Conservation (phyloP, 2,888 invertebrate genomes). For the Argynnis bischoffii region DNA sequence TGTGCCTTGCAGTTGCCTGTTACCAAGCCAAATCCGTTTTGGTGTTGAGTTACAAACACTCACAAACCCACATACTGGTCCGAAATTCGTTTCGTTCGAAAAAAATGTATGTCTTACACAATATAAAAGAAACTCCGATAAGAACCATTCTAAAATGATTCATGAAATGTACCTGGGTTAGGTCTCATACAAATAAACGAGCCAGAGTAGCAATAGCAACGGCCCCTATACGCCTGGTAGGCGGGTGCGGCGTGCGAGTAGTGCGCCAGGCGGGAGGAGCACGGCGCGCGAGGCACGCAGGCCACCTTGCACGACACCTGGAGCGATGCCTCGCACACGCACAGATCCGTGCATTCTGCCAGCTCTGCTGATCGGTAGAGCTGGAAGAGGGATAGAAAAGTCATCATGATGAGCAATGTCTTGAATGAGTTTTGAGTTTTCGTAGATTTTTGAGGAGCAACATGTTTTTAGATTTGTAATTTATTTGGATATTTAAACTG, state of each 20-base stretch:
- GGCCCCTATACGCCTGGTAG: constrained; percentile 93
- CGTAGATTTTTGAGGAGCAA: too few species aligned
- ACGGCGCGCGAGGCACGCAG: constrained; percentile 93
- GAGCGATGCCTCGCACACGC: constrained; percentile 90
- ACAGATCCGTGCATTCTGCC: constrained; percentile 93
- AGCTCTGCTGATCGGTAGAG: constrained; percentile 92
- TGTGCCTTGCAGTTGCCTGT: too few species aligned
- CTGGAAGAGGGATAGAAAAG: constrained; percentile 62
- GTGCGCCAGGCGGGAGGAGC: constrained; percentile 93
- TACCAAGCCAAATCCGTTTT: too few species aligned
- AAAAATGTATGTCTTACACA: too few species aligned
- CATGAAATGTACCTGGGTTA: constrained; percentile 63
- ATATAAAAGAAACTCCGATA: too few species aligned
- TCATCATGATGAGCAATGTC: too few species aligned
- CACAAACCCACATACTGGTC: too few species aligned
- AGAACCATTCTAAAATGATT: background rate
- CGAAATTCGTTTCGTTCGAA: too few species aligned
- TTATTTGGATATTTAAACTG: too few species aligned
- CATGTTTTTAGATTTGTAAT: too few species aligned
- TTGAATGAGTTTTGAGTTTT: too few species aligned
- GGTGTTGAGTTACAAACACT: too few species aligned
- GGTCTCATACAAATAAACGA: constrained; percentile 96
- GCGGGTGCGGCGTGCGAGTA: constrained; percentile 95
- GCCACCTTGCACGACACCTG: constrained; percentile 93
- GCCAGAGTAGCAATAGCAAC: constrained; percentile 95